Evolutionary conservation across 2,797 vertebrate species (phyloP).

Genomic region (Chelonia mydas): DNA sequence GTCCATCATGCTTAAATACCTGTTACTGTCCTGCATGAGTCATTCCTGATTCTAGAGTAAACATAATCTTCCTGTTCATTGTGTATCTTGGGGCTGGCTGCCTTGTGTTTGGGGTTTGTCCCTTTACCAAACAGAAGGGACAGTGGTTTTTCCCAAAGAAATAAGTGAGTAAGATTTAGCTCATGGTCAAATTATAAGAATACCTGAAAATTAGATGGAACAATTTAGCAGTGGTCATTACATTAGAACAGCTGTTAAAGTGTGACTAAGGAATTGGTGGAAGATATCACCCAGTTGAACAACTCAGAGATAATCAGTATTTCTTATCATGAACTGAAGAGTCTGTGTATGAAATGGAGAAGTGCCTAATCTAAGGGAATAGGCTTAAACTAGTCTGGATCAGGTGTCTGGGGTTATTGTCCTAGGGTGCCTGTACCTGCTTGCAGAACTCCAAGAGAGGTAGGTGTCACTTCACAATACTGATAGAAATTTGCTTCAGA

Average conservation of each 20-base stretch:
- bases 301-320: not conserved
- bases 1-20: not conserved
- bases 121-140: fast-evolving
- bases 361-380: not conserved
- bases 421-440: not conserved
- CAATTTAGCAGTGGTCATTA: fast-evolving
- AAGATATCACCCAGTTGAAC: not conserved
- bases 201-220: not conserved
- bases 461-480: not conserved
- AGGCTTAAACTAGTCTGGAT: not conserved
- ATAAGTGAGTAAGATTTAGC: fast-evolving
- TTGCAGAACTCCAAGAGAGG: not conserved
- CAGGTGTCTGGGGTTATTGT: not conserved
- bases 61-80: not conserved
- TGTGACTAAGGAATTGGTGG: not conserved
- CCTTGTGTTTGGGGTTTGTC: not conserved
- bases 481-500: not conserved
- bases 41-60: not conserved
- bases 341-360: not conserved
- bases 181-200: not conserved
- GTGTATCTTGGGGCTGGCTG: not conserved
- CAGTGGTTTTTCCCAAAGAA: not conserved
- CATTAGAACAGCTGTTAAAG: not conserved
- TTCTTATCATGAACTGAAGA: not conserved
- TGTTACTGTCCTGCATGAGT: constrained; percentile 4